phyloP scores from a whole-genome alignment of 2,888 invertebrate genomes.

The Morpho deidamia region DNA sequence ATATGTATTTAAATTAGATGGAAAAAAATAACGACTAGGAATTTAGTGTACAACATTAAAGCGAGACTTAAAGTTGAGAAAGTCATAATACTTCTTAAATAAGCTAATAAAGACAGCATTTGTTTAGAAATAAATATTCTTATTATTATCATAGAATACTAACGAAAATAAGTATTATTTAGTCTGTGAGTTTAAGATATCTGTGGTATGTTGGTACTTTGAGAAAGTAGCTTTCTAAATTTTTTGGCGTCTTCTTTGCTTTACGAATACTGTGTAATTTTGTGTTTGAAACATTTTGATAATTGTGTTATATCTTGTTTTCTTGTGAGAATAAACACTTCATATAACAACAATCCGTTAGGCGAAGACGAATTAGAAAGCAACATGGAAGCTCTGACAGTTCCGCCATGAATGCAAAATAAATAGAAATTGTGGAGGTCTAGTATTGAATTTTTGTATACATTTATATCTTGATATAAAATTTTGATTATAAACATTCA shows the following conservation, averaged over 20 bases:
- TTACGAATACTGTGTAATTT: slow-evolving; percentile 29
- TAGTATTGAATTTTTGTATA: slow-evolving; percentile 22
- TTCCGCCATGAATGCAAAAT: slow-evolving; percentile 80
- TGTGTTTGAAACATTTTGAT: slow-evolving; percentile 11
- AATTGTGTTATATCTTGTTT: slow-evolving; percentile 14
- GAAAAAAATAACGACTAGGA: no score
- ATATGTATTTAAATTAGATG: no score
- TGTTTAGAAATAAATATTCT: no score
- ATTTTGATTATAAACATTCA: no score
- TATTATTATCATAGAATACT: no score
- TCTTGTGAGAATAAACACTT: slow-evolving; percentile 23
- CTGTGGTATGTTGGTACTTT: slow-evolving; percentile 27
- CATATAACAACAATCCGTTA: slow-evolving; percentile 20
- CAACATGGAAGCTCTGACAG: slow-evolving; percentile 80
- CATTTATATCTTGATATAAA: not conserved
- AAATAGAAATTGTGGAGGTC: slow-evolving; percentile 76
- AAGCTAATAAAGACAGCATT: no score
- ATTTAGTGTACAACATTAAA: no score
- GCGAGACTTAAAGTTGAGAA: no score
- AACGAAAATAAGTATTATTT: no score
- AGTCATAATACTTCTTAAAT: no score
- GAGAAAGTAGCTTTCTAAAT: slow-evolving; percentile 74
- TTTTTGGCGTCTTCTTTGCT: slow-evolving; percentile 38
- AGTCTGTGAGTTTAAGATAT: not conserved
- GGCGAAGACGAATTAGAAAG: slow-evolving; percentile 54